Evolutionary conservation across 2,113 vertebrate species (phyloP).

Genomic region (Gobius niger): DNA sequence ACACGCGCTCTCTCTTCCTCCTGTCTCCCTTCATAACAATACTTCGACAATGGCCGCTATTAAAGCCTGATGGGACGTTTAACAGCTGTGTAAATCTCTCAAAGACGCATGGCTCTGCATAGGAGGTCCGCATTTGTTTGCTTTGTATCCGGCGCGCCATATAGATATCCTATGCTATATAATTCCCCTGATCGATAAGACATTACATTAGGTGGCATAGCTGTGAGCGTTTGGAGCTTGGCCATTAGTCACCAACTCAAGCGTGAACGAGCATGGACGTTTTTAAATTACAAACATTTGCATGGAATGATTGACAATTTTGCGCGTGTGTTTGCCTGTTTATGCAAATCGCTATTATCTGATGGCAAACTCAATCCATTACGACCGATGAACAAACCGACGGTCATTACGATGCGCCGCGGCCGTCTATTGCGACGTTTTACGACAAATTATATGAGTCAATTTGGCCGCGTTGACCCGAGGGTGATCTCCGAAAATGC

Average conservation of each 20-base stretch:
- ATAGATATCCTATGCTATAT: conserved; percentile 24
- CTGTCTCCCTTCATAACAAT: conserved; percentile 14
- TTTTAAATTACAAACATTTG: conserved; percentile 50
- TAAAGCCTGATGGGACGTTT: conserved; percentile 45
- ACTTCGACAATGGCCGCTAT: conserved; percentile 20
- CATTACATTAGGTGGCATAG: conserved; percentile 10
- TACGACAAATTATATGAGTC: conserved; percentile 16
- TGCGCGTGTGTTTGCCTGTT: conserved; percentile 30
- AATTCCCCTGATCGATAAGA: conserved; percentile 43
- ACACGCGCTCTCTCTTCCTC: background rate
- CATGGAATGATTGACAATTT: conserved; percentile 46
- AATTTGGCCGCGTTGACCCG: conserved; percentile 54
- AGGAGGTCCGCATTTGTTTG: conserved; percentile 12
- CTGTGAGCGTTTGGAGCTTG: background rate
- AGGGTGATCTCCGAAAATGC: conserved; percentile 50
- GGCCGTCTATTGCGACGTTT: background rate
- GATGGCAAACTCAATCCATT: conserved; percentile 4
- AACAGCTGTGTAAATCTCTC: conserved; percentile 37
- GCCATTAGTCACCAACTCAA: conserved; percentile 37
- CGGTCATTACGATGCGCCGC: conserved; percentile 3
- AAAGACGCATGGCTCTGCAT: conserved; percentile 17
- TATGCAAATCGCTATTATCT: conserved; percentile 32
- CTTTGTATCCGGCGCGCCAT: conserved; percentile 14
- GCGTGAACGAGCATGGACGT: conserved; percentile 32
- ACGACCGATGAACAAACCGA: conserved; percentile 19